phyloP scores from a whole-genome alignment of 2,797 vertebrate genomes.

The Channa striata region DNA sequence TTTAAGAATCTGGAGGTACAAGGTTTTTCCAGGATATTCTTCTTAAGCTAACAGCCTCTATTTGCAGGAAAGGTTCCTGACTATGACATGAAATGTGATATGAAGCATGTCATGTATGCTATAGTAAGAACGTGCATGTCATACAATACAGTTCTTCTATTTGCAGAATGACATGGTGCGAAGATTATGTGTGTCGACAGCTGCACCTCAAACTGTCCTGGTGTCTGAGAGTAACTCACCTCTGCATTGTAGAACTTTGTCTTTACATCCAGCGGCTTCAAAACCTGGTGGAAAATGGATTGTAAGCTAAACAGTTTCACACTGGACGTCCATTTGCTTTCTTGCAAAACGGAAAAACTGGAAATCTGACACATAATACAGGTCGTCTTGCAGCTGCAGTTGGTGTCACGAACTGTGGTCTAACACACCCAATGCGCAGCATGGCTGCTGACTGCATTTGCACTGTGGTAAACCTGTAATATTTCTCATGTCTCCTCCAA shows the following conservation, averaged over 20 bases:
- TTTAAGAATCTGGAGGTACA: constrained; percentile 27
- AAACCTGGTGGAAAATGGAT: constrained; percentile 92
- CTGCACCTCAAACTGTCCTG: neutral
- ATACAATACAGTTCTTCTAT: constrained; percentile 27
- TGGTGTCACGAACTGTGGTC: no score
- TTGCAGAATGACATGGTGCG: constrained; percentile 26
- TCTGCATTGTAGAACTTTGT: constrained; percentile 99
- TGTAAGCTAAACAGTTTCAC: constrained; percentile 81
- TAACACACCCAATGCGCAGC: constrained; percentile 24
- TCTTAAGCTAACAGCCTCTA: constrained; percentile 40
- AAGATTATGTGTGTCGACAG: constrained; percentile 3
- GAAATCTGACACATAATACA: neutral
- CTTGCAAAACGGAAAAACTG: neutral
- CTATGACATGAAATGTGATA: constrained; percentile 58
- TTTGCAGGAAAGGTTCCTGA: constrained; percentile 43
- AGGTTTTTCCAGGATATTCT: constrained; percentile 55
- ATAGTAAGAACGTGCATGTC: constrained; percentile 30
- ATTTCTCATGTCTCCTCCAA: constrained; percentile 72
- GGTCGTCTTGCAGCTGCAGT: neutral
- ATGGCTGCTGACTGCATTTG: constrained; percentile 51
- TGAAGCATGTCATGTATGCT: constrained; percentile 41
- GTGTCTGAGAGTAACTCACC: constrained; percentile 80
- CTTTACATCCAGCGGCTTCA: constrained; percentile 98
- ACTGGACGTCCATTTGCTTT: constrained; percentile 54
- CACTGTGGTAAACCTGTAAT: constrained; percentile 63